Conservation (phyloP, 2,797 vertebrate genomes). For the Propithecus perrieri region DNA sequence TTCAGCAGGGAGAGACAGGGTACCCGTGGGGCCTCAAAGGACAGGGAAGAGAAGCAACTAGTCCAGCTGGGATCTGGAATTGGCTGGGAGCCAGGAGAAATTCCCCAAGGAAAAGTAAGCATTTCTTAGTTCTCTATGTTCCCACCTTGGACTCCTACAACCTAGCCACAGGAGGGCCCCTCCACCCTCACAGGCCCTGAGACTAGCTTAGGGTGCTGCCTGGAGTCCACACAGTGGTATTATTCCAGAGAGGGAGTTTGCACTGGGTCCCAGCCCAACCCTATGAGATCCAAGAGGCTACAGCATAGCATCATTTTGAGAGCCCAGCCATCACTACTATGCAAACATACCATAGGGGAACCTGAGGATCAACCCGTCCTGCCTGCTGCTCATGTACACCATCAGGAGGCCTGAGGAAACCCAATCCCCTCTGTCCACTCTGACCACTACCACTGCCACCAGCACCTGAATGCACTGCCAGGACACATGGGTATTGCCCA, state of each 20-base stretch:
- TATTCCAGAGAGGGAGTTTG: background rate
- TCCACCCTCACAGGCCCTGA: background rate
- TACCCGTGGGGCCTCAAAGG: background rate
- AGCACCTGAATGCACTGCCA: background rate
- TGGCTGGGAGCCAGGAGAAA: background rate
- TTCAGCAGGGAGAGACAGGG: background rate
- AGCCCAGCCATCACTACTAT: background rate
- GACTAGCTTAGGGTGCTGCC: background rate
- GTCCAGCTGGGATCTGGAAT: background rate
- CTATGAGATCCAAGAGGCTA: background rate
- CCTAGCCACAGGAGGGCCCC: background rate
- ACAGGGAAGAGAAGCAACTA: background rate
- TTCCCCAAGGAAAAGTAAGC: background rate
- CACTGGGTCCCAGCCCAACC: background rate
- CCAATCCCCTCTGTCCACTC: too few species aligned
- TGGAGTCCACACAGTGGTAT: background rate
- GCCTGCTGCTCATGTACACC: background rate
- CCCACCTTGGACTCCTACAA: background rate
- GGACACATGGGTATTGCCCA: background rate
- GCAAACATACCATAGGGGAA: background rate
- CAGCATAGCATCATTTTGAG: background rate
- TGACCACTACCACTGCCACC: background rate
- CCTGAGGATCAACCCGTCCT: background rate
- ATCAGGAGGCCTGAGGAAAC: background rate
- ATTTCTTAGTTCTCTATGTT: background rate